Conservation (phyloP, 2,797 vertebrate genomes). For the Picus viridis region DNA sequence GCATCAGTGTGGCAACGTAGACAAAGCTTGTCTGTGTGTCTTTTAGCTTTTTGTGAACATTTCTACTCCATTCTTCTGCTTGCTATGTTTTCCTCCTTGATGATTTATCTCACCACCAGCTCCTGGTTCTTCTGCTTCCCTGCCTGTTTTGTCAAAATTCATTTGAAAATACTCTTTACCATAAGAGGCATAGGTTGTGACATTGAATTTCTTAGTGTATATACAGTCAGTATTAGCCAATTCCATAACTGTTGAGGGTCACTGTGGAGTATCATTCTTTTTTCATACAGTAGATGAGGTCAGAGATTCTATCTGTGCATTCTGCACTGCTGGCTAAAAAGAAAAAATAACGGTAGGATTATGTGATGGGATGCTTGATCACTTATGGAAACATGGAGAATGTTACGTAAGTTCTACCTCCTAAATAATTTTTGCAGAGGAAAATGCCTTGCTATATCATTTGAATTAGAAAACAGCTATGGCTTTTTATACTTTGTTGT, state of each 20-base stretch:
- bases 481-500: neutral
- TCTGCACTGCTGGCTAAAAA: neutral
- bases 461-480: neutral
- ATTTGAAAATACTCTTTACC: neutral
- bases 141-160: conserved; percentile 1
- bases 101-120: neutral
- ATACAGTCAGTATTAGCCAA: neutral
- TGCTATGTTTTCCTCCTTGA: neutral
- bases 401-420: neutral
- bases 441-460: neutral
- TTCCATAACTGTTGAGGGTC: neutral
- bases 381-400: neutral
- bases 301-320: neutral
- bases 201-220: neutral
- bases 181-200: neutral
- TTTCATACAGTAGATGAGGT: neutral
- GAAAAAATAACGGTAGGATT: neutral
- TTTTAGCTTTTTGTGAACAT: neutral
- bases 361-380: neutral
- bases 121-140: neutral
- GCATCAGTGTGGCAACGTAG: neutral
- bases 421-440: neutral
- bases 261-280: neutral
- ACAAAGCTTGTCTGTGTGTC: neutral
- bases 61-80: neutral